These are phyloP conservation scores for Melinaea marsaeus DNA, from an alignment of 2,888 invertebrate genomes.

Conservation along the genomic window DNA sequence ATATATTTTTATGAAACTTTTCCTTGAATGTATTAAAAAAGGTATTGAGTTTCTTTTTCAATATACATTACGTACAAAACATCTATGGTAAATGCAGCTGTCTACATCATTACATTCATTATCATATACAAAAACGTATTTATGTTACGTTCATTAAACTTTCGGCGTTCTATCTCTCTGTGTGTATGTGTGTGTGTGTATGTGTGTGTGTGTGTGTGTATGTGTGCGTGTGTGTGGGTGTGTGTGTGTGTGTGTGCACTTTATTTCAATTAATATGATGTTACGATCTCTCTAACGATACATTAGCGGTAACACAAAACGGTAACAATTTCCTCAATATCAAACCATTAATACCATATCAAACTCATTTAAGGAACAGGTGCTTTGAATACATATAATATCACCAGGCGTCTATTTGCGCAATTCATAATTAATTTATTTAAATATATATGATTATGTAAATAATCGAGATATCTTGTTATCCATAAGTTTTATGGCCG, in stretches of 20 bases:
- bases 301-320: neutral
- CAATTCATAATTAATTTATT: constrained; percentile 5
- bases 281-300: constrained; percentile 1
- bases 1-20: too few species aligned
- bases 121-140: neutral
- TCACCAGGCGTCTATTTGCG: neutral
- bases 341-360: neutral
- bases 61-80: neutral
- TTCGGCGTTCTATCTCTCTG: neutral
- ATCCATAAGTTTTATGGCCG: constrained; percentile 4
- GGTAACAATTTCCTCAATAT: constrained; percentile 2
- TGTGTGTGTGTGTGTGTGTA: too few species aligned
- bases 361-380: constrained; percentile 1
- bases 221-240: too few species aligned
- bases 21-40: too few species aligned
- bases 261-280: constrained; percentile 3
- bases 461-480: constrained; percentile 1
- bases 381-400: neutral
- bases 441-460: neutral
- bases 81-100: neutral
- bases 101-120: constrained; percentile 1
- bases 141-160: neutral
- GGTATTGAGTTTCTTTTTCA: too few species aligned
- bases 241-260: neutral
- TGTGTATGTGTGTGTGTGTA: too few species aligned